phyloP scores from a whole-genome alignment of 2,888 invertebrate species.

The Acleris sparsana region DNA sequence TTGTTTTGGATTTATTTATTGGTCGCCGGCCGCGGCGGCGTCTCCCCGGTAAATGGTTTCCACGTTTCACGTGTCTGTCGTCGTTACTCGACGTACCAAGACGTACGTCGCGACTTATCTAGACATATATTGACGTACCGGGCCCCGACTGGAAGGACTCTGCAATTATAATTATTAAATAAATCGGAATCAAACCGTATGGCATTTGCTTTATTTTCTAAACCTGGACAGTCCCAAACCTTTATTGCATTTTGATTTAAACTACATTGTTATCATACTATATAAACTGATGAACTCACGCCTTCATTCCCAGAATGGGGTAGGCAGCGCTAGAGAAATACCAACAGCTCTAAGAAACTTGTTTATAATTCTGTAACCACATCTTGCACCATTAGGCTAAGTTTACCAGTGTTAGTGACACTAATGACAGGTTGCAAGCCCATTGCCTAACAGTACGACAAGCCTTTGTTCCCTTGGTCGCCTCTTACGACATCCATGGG shows the following conservation, averaged over 20 bases:
- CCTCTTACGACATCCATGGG: too few species aligned
- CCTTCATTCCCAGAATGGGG: too few species aligned
- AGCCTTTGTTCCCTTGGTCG: too few species aligned
- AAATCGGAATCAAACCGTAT: slow-evolving; percentile 32
- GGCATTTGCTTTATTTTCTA: slow-evolving; percentile 7
- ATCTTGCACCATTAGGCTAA: too few species aligned
- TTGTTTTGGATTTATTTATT: slow-evolving; percentile 7
- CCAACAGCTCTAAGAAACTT: too few species aligned
- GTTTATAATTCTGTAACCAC: too few species aligned
- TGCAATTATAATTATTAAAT: slow-evolving; percentile 29
- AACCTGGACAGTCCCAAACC: background rate
- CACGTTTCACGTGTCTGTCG: background rate
- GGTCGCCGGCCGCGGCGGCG: slow-evolving; percentile 7
- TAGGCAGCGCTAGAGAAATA: too few species aligned
- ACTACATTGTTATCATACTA: too few species aligned
- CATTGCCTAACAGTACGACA: too few species aligned
- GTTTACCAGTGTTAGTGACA: too few species aligned
- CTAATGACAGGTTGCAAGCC: too few species aligned
- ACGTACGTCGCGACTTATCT: slow-evolving; percentile 1
- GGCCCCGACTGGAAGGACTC: slow-evolving; percentile 28
- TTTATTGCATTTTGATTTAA: background rate
- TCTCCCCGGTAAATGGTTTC: background rate
- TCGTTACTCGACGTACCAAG: background rate
- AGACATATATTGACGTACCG: slow-evolving; percentile 9
- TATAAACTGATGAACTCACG: too few species aligned